phyloP scores from a whole-genome alignment of 2,888 invertebrate genomes.

The Tipula unca region DNA sequence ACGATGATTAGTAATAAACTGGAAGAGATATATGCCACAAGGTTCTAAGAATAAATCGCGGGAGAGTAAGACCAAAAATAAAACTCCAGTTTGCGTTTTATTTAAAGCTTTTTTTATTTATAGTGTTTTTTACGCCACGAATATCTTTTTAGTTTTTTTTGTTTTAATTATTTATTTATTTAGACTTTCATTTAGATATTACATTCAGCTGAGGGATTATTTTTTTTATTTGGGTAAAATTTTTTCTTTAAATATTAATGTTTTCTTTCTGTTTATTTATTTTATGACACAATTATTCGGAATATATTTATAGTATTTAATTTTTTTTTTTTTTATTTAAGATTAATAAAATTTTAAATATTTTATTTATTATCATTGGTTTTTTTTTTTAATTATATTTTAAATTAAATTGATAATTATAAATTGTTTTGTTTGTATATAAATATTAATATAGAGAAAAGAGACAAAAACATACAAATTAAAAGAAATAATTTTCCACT shows the following conservation, averaged over 20 bases:
- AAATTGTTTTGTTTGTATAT: background rate
- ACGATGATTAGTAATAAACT: no score
- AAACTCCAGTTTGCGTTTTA: background rate
- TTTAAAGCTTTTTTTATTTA: slow-evolving; percentile 19
- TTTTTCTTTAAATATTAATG: background rate
- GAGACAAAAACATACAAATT: background rate
- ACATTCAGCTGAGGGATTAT: slow-evolving; percentile 17
- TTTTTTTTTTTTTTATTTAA: background rate
- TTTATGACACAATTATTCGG: background rate
- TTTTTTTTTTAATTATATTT: background rate
- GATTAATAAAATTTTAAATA: slow-evolving; percentile 15
- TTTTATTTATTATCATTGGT: background rate
- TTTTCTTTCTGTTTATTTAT: slow-evolving; percentile 1
- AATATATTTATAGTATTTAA: background rate
- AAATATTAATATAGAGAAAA: background rate
- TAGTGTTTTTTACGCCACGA: slow-evolving; percentile 18
- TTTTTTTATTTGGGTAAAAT: background rate
- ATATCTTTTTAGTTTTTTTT: background rate
- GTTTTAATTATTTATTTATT: background rate
- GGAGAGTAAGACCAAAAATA: background rate
- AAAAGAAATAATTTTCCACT: background rate
- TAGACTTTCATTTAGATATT: slow-evolving; percentile 10
- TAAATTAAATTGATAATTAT: background rate
- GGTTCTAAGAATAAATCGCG: no score
- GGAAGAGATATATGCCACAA: no score